Evolutionary conservation across 2,113 vertebrate genomes (phyloP), one percentile per base, ranked within the genome.

Genomic region (Nibea coibor): DNA sequence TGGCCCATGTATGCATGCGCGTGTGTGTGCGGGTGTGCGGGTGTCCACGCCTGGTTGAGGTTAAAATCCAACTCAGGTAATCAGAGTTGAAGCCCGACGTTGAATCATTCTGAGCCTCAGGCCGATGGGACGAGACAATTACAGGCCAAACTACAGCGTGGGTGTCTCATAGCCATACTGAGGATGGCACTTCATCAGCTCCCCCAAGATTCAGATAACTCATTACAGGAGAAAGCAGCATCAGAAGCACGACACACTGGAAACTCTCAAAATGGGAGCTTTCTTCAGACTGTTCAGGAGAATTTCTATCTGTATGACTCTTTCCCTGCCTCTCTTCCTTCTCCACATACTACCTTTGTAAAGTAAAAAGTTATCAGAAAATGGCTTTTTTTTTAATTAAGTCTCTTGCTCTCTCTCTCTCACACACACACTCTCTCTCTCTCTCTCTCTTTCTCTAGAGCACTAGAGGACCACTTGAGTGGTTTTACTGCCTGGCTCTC

Each of bases 381-480:
- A 84, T 75, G 42, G 53, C 72, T 82, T 86, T 88, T 86, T 88
- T 87, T 88, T 90, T 80, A 91, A 93, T 94, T 84, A 89, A 81
- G 73, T 86, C 70, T 87, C 73, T 48, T 16, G 14, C 53, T 54
- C 31, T 31, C 31, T 31, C 31, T 31, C 31, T 31, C 31, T 31
- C 31, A 5, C 31, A 5, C 31, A 0, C 31, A 5, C 5, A 5
- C 31, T 26, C 24, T 26, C 24, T 26, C 24, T 26, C 24, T 26
- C 24, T 26, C 24, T 26, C 24, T 26, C 51, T 31, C 28, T 22
- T 48, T 50, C 64, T 76, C 51, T 17, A 1, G n/a, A 5, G 16
- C 54, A 63, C 28, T 22, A 10, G n/a, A 5, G n/a, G 47, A 63
- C 31, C 28, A 2, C 35, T 76, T 0, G 19, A 15, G 42, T 68